Evolutionary conservation across 2,888 invertebrate species (phyloP).

Genomic region (Idaea dimidiata): DNA sequence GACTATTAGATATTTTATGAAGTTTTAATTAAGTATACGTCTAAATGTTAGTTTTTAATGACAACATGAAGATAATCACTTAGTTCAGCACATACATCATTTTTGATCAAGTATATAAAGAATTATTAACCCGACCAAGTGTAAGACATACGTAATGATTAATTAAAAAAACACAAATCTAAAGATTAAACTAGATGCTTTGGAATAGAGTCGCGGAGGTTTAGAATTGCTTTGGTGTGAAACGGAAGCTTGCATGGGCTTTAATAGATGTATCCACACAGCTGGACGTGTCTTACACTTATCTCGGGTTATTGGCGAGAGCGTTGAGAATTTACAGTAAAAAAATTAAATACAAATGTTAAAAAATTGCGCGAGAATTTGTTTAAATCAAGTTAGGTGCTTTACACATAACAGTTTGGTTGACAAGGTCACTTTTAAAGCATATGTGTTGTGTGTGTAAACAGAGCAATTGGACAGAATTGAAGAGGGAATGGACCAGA

Average conservation of each 20-base stretch:
- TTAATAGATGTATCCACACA: constrained; percentile 49
- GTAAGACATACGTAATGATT: constrained; percentile 57
- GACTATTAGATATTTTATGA: constrained; percentile 62
- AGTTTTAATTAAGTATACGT: constrained; percentile 49
- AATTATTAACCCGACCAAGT: constrained; percentile 64
- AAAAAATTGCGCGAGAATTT: constrained; percentile 39
- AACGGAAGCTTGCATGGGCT: constrained; percentile 53
- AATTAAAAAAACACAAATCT: constrained; percentile 36
- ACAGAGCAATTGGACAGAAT: constrained; percentile 99
- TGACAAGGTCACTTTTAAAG: constrained; percentile 56
- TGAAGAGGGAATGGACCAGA: constrained; percentile 99
- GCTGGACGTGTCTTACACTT: constrained; percentile 70
- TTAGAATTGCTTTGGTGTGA: constrained; percentile 53
- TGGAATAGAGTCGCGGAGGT: constrained; percentile 36
- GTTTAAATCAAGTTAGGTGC: constrained; percentile 53
- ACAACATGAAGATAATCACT: constrained; percentile 68
- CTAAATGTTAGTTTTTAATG: constrained; percentile 71
- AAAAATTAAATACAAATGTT: constrained; percentile 29
- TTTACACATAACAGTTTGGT: constrained; percentile 51
- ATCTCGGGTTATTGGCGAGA: constrained; percentile 74
- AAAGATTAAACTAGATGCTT: constrained; percentile 53
- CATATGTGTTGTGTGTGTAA: constrained; percentile 64
- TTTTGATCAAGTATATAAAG: constrained; percentile 67
- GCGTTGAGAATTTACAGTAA: constrained; percentile 79
- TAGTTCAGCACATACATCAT: constrained; percentile 78